phyloP scores from a whole-genome alignment of 2,888 invertebrate genomes.

The Carpatolechia fugitivella region DNA sequence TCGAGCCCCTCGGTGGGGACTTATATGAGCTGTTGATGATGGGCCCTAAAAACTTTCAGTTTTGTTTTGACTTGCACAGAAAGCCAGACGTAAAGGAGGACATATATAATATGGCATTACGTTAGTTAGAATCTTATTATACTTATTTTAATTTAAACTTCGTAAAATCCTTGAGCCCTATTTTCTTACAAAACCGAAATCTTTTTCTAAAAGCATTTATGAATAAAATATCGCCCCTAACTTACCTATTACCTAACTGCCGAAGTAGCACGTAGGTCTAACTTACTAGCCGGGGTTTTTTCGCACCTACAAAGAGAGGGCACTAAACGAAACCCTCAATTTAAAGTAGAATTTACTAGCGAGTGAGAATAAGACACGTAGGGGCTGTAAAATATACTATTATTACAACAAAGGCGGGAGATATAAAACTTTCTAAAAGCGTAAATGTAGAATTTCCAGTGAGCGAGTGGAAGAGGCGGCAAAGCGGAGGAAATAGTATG shows the following conservation, averaged over 20 bases:
- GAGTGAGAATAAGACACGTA: conserved; percentile 20
- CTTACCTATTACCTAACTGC: not conserved
- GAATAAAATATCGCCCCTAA: too few species aligned
- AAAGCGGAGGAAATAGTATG: conserved; percentile 61
- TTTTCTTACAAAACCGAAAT: too few species aligned
- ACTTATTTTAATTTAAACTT: too few species aligned
- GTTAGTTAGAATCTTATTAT: too few species aligned
- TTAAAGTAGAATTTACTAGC: conserved; percentile 11
- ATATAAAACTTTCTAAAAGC: conserved; percentile 26
- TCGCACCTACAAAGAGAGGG: conserved; percentile 2
- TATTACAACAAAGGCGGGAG: conserved; percentile 18
- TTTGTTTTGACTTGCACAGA: too few species aligned
- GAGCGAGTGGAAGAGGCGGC: conserved; percentile 34
- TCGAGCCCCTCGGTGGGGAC: too few species aligned
- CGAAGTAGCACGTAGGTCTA: not conserved
- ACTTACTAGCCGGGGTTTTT: not conserved
- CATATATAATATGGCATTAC: too few species aligned
- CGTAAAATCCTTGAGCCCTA: too few species aligned
- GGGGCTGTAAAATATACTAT: conserved; percentile 19
- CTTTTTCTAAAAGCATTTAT: too few species aligned
- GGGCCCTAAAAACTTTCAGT: too few species aligned
- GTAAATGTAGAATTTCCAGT: conserved; percentile 39
- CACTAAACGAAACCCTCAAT: conserved; percentile 12
- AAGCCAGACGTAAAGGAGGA: too few species aligned
- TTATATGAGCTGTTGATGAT: too few species aligned